Evolutionary conservation across 1,140 invertebrate species (phyloP), one percentile per base, ranked within the genome.

Genomic region (Rhagoletis pomonella): DNA sequence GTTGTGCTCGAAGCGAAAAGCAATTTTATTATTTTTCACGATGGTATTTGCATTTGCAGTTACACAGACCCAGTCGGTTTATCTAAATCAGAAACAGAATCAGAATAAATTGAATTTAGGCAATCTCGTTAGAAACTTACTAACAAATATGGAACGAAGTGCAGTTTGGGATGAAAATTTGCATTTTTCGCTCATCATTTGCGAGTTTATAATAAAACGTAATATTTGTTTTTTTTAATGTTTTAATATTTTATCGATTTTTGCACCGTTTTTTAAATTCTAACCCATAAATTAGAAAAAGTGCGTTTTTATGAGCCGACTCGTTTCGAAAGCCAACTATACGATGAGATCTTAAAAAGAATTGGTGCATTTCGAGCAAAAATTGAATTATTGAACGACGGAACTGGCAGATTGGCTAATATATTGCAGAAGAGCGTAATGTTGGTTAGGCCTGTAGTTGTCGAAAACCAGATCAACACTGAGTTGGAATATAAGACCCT

Each of bases 261-360:
- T 29, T 29, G 29, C 29, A 29, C 29, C 29, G 29, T 29, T 0
- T 29, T 29, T 29, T 29, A 29, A 29, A 29, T 29, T 29, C 29
- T 29, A 29, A 29, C 29, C 29, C 29, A 29, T 29, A 29, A 10
- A 73, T 88, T 73, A 91, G 91, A 92, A 84, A 92, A 91, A 87
- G 88, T 92, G 86, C 91, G 91, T 12, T 92, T 89, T 67, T 88
- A 88, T 59, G 88, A 91, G 0, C 89, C 91, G 44, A 91, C 90
- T 10, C 89, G 91, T 10, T 91, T 86, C 64, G 91, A 92, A 14
- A 86, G 89, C 9, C 91, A 92, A 62, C 58, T 92, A 3, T 92
- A 91, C 60, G 90, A 90, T 87, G 88, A 91, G 85, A 67, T 92
- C 55, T 89, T 92, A 87, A 89, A 92, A 58, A 86, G 88, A 47